Conservation (phyloP, 2,888 invertebrate species). For the Rhamphomyia laevipes region DNA sequence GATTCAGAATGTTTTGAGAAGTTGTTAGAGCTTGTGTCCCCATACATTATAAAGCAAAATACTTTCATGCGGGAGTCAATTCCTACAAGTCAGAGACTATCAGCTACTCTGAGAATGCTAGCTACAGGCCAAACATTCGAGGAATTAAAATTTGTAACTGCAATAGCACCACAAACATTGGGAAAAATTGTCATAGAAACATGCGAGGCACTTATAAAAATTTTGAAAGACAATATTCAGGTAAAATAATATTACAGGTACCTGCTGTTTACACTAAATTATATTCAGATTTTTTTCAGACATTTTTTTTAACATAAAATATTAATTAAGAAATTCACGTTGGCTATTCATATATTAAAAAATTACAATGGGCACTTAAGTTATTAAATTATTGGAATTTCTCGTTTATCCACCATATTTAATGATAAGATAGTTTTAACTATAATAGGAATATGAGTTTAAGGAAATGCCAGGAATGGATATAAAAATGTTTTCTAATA, state of each 20-base stretch:
- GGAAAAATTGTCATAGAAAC: constrained; percentile 8
- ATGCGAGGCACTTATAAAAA: constrained; percentile 3
- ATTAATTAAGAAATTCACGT: not conserved
- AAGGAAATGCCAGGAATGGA: too few relatives aligned
- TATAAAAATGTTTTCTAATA: too few relatives aligned
- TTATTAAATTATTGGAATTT: too few relatives aligned
- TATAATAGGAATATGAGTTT: too few relatives aligned
- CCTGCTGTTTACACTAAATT: not conserved
- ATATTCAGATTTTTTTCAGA: not conserved
- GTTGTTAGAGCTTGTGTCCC: not conserved
- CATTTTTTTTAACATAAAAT: too few relatives aligned
- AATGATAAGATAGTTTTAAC: too few relatives aligned
- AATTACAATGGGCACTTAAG: too few relatives aligned
- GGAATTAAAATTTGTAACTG: constrained; percentile 6
- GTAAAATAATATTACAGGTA: constrained; percentile 1
- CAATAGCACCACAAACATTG: not conserved
- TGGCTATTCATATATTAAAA: too few relatives aligned
- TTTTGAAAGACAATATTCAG: constrained; percentile 4
- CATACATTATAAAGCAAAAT: constrained; percentile 4
- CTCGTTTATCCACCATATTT: too few relatives aligned
- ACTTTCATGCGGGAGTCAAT: constrained; percentile 2
- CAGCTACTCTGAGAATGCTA: constrained; percentile 1
- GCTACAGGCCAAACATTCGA: constrained; percentile 5
- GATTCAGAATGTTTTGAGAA: not conserved
- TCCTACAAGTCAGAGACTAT: not conserved